Percentiles rank a stretch among this genome's conserved stretches.
phyloP scores from a whole-genome alignment of 2,888 invertebrate species.

The Xestia xanthographa region DNA sequence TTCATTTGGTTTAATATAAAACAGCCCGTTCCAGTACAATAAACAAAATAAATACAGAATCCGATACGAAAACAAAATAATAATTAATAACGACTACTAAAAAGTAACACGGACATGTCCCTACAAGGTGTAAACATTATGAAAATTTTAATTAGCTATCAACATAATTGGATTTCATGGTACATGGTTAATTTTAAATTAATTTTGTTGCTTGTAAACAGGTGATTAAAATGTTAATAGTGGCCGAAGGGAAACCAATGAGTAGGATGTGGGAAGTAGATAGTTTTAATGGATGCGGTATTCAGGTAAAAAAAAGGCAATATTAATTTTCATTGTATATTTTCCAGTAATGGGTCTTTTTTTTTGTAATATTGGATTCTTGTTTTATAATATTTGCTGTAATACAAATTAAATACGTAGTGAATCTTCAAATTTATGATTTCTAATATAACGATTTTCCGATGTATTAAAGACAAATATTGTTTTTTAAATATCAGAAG shows the following conservation, averaged over 20 bases:
- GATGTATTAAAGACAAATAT: not conserved
- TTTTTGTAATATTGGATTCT: not conserved
- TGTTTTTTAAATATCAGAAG: not conserved
- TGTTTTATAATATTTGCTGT: not conserved
- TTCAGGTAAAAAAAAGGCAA: not conserved
- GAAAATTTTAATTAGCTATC: conserved; percentile 65
- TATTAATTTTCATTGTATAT: not conserved
- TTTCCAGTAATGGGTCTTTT: not conserved
- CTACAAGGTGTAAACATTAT: conserved; percentile 49
- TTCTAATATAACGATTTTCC: too few species aligned
- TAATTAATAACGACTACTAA: conserved; percentile 42
- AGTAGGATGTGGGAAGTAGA: conserved; percentile 11
- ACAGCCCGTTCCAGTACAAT: not conserved
- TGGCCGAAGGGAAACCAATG: conserved; percentile 64
- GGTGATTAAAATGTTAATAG: conserved; percentile 79
- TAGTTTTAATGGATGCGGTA: conserved; percentile 43
- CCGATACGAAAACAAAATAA: conserved; percentile 16
- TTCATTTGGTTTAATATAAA: not conserved
- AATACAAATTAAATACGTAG: not conserved
- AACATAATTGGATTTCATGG: conserved; percentile 64
- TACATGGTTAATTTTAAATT: conserved; percentile 71
- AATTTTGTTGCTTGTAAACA: conserved; percentile 73
- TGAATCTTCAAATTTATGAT: not conserved
- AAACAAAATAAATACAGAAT: not conserved
- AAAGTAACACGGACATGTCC: conserved; percentile 23